Evolutionary conservation across 2,888 invertebrate genomes (phyloP).

Genomic region (Megastigmus dorsalis): DNA sequence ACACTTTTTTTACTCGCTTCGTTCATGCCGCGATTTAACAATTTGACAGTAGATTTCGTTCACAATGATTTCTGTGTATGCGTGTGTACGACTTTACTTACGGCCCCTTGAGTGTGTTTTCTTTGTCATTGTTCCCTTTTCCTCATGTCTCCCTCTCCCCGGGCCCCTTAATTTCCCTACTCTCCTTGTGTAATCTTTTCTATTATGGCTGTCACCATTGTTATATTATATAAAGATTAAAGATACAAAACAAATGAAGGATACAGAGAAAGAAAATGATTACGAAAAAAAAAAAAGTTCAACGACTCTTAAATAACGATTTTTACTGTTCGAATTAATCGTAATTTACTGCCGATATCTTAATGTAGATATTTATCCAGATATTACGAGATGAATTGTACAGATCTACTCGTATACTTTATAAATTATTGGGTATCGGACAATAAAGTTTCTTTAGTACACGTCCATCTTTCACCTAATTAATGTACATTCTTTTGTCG

Average conservation of each 20-base stretch:
- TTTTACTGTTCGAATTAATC: conserved; percentile 44
- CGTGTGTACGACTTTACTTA: conserved; percentile 43
- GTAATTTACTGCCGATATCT: conserved; percentile 47
- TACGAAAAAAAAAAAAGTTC: conserved; percentile 16
- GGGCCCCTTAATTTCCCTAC: neutral
- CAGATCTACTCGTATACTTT: conserved; percentile 50
- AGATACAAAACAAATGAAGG: conserved; percentile 26
- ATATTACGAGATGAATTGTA: conserved; percentile 47
- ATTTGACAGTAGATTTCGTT: conserved; percentile 31
- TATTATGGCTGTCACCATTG: conserved; percentile 35
- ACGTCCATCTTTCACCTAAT: conserved; percentile 31
- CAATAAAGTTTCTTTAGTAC: conserved; percentile 52
- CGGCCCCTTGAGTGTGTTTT: conserved; percentile 39
- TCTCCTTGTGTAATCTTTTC: conserved; percentile 21
- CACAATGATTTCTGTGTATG: conserved; percentile 34
- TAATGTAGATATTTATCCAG: conserved; percentile 44
- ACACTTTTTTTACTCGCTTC: neutral
- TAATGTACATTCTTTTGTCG: neutral
- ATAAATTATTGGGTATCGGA: conserved; percentile 51
- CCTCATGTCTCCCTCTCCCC: neutral
- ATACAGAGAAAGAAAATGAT: conserved; percentile 14
- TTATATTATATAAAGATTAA: conserved; percentile 38
- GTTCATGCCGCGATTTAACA: too few species aligned
- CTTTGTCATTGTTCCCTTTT: conserved; percentile 29
- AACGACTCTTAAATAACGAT: conserved; percentile 39